phyloP scores from a whole-genome alignment of 2,888 invertebrate genomes.

The Hydraecia micacea region DNA sequence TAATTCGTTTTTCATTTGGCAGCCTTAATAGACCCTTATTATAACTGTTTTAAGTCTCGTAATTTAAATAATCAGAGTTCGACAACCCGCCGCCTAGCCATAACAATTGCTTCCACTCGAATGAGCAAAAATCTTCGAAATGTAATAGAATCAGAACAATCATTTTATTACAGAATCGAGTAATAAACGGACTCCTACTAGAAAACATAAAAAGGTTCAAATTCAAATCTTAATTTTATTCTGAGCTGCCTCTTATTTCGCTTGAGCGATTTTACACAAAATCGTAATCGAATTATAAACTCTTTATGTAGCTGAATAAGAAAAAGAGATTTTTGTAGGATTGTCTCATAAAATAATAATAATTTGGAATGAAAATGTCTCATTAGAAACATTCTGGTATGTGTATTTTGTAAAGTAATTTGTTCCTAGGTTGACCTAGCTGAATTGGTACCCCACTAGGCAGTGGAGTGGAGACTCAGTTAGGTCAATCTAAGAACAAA shows the following conservation, averaged over 20 bases:
- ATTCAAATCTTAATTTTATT: slow-evolving; percentile 53
- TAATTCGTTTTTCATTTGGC: too few relatives aligned
- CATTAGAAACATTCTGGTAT: neutral
- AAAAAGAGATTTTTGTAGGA: neutral
- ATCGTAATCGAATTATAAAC: slow-evolving; percentile 45
- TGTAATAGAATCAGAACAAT: slow-evolving; percentile 51
- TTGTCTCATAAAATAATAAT: neutral
- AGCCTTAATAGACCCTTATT: neutral
- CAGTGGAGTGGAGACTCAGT: too few relatives aligned
- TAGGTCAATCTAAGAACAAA: too few relatives aligned
- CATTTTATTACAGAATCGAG: slow-evolving; percentile 40
- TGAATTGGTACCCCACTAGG: too few relatives aligned
- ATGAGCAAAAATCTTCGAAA: slow-evolving; percentile 36
- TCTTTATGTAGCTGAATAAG: slow-evolving; percentile 19
- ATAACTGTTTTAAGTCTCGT: neutral
- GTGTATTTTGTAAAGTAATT: neutral
- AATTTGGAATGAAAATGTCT: neutral
- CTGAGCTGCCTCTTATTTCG: slow-evolving; percentile 34
- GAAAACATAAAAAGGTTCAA: slow-evolving; percentile 42
- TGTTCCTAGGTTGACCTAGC: neutral
- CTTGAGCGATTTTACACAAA: slow-evolving; percentile 38
- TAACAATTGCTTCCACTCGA: slow-evolving; percentile 38
- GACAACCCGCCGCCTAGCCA: neutral
- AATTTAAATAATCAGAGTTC: slow-evolving; percentile 28
- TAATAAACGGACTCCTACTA: slow-evolving; percentile 30